A percentile compares a stretch with the other conserved stretches of the same genome.
Conservation (phyloP, 2,113 vertebrate genomes). For the Diadophis punctatus region DNA sequence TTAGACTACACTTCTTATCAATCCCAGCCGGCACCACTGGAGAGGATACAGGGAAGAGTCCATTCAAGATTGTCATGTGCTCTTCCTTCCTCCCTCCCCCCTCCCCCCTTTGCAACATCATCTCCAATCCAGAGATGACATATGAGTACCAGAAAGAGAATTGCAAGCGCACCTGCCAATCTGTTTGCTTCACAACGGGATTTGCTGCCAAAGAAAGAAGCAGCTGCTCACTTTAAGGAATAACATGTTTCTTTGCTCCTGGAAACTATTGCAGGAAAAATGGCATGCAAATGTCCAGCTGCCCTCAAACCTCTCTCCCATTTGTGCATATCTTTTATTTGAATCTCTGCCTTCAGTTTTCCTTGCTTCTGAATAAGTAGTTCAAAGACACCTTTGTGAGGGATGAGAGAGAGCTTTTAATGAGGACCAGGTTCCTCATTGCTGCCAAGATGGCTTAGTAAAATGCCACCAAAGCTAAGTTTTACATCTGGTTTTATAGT, state of each 20-base stretch:
- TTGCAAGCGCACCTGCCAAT: not conserved
- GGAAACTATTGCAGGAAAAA: not conserved
- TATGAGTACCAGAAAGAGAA: not conserved
- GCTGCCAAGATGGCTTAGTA: slow-evolving; percentile 2
- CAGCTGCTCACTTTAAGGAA: not conserved
- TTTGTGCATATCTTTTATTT: not conserved
- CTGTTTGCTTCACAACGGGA: not conserved
- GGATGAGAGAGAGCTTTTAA: slow-evolving; percentile 38
- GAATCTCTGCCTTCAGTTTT: not conserved
- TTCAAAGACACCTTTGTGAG: slow-evolving; percentile 37
- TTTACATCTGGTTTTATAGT: slow-evolving; percentile 44
- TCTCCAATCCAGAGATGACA: not conserved
- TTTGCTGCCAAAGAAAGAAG: not conserved
- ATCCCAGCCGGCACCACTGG: not conserved
- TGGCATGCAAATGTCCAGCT: not conserved
- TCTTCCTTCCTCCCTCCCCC: not conserved
- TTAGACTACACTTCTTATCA: not conserved
- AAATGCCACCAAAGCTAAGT: slow-evolving; percentile 44
- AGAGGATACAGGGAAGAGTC: not conserved
- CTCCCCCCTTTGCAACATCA: not conserved
- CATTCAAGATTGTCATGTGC: not conserved
- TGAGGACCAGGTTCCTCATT: slow-evolving; percentile 51
- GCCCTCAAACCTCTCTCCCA: not conserved
- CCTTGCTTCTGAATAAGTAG: slow-evolving; percentile 39
- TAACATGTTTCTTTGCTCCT: not conserved